These are phyloP conservation scores for Plectus sambesii DNA, from an alignment of 1,140 invertebrate genomes.

Conservation along the genomic window DNA sequence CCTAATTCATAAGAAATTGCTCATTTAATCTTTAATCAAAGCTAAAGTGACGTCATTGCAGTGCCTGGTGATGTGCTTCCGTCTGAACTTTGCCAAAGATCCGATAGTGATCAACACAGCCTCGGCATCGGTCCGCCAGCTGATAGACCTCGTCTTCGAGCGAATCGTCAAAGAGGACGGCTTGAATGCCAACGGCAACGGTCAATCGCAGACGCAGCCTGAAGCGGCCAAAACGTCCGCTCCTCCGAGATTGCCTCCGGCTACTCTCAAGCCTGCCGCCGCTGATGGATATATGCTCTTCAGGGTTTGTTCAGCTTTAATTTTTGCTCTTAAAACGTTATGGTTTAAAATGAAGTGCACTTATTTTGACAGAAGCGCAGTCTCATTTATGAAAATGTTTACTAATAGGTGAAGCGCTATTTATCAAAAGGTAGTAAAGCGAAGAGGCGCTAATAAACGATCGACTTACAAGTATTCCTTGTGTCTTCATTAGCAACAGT, in stretches of 20 bases:
- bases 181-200: slow-evolving; percentile 19
- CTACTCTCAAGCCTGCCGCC: slow-evolving; percentile 68
- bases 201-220: slow-evolving; percentile 10
- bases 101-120: slow-evolving; percentile 87
- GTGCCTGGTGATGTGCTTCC: slow-evolving; percentile 87
- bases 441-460: no score
- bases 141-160: slow-evolving; percentile 93
- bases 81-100: slow-evolving; percentile 84
- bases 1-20: no score
- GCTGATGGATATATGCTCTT: slow-evolving; percentile 88
- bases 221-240: slow-evolving; percentile 2
- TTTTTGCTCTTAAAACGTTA: no score
- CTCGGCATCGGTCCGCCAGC: slow-evolving; percentile 84
- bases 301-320: slow-evolving; percentile 60
- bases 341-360: no score
- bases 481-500: neutral
- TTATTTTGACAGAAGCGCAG: no score
- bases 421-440: no score
- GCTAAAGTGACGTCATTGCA: slow-evolving; percentile 49
- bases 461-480: neutral
- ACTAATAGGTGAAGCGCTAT: no score
- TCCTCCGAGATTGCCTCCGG: slow-evolving; percentile 38
- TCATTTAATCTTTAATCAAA: neutral
- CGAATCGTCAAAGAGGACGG: slow-evolving; percentile 61
- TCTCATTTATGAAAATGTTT: no score